These are phyloP conservation scores for Aproaerema taeniolella DNA, from an alignment of 2,888 invertebrate genomes.

Conservation along the genomic window DNA sequence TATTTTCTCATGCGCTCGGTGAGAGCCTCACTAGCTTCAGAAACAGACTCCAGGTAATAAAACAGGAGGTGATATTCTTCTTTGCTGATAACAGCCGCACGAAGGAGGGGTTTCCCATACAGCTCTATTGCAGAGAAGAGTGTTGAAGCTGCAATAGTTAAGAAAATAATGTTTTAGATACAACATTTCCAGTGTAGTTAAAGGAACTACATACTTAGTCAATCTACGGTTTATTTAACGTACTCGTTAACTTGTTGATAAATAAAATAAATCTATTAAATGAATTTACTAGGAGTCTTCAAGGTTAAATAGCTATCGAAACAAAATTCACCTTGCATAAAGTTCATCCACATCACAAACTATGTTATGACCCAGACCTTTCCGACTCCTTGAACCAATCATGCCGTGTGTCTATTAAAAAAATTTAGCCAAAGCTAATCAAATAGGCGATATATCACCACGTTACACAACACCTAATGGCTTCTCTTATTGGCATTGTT, in stretches of 20 bases:
- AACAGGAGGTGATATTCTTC: slow-evolving; percentile 75
- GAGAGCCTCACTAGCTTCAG: slow-evolving; percentile 65
- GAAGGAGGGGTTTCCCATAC: slow-evolving; percentile 78
- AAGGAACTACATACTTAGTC: not conserved
- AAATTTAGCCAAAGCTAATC: slow-evolving; percentile 16
- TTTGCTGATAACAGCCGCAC: slow-evolving; percentile 68
- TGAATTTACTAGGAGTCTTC: not conserved
- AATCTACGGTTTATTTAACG: not conserved
- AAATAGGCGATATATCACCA: slow-evolving; percentile 12
- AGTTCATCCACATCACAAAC: slow-evolving; percentile 37
- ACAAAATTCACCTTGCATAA: slow-evolving; percentile 49
- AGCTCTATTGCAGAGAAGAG: slow-evolving; percentile 80
- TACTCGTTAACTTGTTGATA: too few species aligned
- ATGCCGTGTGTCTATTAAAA: slow-evolving; percentile 18
- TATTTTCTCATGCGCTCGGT: slow-evolving; percentile 71
- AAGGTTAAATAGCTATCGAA: slow-evolving; percentile 3
- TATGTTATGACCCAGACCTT: slow-evolving; percentile 44
- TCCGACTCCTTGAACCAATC: slow-evolving; percentile 31
- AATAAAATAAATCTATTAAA: not conserved
- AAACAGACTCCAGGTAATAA: slow-evolving; percentile 69
- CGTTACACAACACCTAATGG: slow-evolving; percentile 12
- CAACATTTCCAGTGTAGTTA: not conserved
- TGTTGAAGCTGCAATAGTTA: slow-evolving; percentile 67
- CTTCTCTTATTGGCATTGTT: slow-evolving; percentile 14
- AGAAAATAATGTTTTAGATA: slow-evolving; percentile 11